phyloP scores from a whole-genome alignment of 2,888 invertebrate genomes.

The Barypeithes pellucidus region DNA sequence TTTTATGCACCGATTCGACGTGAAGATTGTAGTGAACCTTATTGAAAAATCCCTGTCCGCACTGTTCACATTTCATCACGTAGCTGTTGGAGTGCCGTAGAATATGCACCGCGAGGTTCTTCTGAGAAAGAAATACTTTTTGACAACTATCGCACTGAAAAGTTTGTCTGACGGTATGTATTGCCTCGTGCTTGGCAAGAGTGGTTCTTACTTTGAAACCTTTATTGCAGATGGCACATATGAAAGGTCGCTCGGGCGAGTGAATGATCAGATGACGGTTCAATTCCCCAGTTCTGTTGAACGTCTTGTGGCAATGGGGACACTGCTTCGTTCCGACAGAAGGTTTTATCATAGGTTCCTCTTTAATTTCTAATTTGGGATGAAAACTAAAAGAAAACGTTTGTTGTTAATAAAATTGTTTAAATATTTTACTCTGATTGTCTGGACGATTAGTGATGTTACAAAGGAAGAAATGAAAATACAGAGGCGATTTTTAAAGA shows the following conservation, averaged over 20 bases:
- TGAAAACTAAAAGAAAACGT: conserved; percentile 8
- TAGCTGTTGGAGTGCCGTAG: conserved; percentile 73
- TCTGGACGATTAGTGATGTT: no score
- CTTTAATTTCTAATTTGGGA: background rate
- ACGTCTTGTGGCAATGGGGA: conserved; percentile 9
- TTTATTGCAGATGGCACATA: conserved; percentile 67
- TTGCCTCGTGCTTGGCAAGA: conserved; percentile 55
- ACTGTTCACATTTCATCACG: conserved; percentile 67
- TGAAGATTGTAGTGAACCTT: conserved; percentile 61
- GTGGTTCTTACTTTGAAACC: conserved; percentile 62
- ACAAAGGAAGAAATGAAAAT: no score
- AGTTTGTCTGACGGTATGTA: conserved; percentile 23
- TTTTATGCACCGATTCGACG: conserved; percentile 58
- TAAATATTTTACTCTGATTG: no score
- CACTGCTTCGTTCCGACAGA: background rate
- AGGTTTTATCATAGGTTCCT: background rate
- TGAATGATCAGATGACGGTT: conserved; percentile 26
- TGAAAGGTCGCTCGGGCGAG: conserved; percentile 59
- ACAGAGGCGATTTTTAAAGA: no score
- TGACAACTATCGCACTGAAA: conserved; percentile 73
- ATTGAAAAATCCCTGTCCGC: conserved; percentile 60
- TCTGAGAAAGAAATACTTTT: conserved; percentile 70
- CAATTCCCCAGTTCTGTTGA: conserved; percentile 15
- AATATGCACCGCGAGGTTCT: conserved; percentile 71
- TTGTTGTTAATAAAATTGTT: background rate